Evolutionary conservation across 2,797 vertebrate genomes (phyloP).

Genomic region (Chaenodraco wilsoni): DNA sequence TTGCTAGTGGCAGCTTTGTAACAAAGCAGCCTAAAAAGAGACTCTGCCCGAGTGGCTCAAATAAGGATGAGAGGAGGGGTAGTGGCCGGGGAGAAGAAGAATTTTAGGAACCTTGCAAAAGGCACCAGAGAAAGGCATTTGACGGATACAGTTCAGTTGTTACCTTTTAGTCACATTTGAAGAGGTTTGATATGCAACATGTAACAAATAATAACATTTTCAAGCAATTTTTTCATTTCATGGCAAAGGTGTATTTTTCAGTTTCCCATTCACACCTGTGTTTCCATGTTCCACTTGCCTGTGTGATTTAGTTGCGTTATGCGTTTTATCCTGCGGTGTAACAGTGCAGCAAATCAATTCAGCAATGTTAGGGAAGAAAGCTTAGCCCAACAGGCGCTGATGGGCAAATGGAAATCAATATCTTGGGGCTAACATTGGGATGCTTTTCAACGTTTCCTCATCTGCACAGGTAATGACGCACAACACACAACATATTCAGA

Average conservation of each 20-base stretch:
- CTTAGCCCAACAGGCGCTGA: conserved; percentile 37
- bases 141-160: not conserved
- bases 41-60: conserved; percentile 30
- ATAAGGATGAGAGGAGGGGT: not conserved
- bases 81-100: not conserved
- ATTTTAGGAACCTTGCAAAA: no score
- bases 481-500: conserved; percentile 30
- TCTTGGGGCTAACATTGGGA: conserved; percentile 40
- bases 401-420: conserved; percentile 58
- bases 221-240: not conserved
- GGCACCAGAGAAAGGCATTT: not conserved
- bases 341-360: conserved; percentile 54
- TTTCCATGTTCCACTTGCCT: conserved; percentile 20
- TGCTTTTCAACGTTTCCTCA: conserved; percentile 49
- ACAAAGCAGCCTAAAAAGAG: conserved; percentile 27
- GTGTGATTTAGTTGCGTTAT: conserved; percentile 42
- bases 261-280: conserved; percentile 11
- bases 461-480: conserved; percentile 34
- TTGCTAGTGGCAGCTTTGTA: conserved; percentile 29
- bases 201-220: not conserved
- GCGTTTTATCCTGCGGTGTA: conserved; percentile 37
- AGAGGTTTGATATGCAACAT: not conserved
- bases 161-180: conserved; percentile 6
- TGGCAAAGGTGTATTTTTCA: not conserved
- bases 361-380: conserved; percentile 38